A percentile compares a stretch with the other conserved stretches of the same genome.
Evolutionary conservation across 2,113 vertebrate species (phyloP).

Genomic region (Alligator sinensis): DNA sequence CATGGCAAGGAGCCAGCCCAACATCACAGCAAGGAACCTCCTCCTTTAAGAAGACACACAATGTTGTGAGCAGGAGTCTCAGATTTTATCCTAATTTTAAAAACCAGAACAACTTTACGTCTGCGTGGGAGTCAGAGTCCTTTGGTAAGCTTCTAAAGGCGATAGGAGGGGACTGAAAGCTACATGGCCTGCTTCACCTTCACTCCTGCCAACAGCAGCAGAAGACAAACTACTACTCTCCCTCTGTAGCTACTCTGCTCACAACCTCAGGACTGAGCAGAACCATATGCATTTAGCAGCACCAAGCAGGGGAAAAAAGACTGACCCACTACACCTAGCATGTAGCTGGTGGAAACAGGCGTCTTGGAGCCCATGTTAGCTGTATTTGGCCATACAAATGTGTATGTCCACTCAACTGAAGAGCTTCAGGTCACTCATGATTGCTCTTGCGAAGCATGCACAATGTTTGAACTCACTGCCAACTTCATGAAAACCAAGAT

Average conservation of each 20-base stretch:
- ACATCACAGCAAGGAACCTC: constrained; percentile 18
- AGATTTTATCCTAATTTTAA: constrained; percentile 34
- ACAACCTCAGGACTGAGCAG: accelerated
- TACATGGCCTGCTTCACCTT: neutral
- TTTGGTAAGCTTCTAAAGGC: neutral
- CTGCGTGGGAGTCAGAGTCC: constrained; percentile 6
- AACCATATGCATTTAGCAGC: neutral
- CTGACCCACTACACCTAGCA: neutral
- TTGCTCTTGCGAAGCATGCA: too few species aligned
- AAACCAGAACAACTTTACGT: constrained; percentile 38
- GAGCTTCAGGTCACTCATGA: too few species aligned
- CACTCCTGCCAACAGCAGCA: neutral
- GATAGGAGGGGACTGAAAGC: neutral
- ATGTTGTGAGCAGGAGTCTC: neutral
- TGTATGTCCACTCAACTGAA: too few species aligned
- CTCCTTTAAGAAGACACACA: neutral
- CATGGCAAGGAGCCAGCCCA: constrained; percentile 40
- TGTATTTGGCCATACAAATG: neutral
- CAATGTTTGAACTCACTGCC: too few species aligned
- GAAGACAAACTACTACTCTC: neutral
- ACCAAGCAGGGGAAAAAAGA: neutral
- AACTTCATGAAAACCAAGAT: too few species aligned
- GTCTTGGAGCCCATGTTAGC: neutral
- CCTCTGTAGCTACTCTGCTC: neutral
- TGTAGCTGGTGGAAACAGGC: neutral